Percentiles rank a stretch among this genome's conserved stretches.
Evolutionary conservation across 2,888 invertebrate species (phyloP).

Genomic region (Plebejus argus): DNA sequence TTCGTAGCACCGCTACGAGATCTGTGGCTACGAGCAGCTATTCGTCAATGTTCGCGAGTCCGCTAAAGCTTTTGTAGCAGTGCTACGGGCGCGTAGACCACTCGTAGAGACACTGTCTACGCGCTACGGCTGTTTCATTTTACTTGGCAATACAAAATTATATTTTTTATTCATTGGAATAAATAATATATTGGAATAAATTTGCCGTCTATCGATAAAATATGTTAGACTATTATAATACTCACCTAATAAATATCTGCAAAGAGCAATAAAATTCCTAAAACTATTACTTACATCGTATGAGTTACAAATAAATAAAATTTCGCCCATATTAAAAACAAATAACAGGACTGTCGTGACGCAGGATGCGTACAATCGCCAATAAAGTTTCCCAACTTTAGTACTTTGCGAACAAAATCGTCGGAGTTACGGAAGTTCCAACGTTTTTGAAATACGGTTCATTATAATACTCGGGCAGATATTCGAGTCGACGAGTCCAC

Average conservation of each 20-base stretch:
- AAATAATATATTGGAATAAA: too few species aligned
- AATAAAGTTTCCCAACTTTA: conserved; percentile 41
- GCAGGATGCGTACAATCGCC: conserved; percentile 46
- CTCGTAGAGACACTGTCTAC: conserved; percentile 1
- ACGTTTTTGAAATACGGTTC: conserved; percentile 33
- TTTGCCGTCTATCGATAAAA: too few species aligned
- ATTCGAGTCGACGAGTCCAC: conserved; percentile 37
- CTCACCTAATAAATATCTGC: neutral
- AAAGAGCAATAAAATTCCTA: neutral
- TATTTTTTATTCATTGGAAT: too few species aligned
- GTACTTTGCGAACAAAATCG: conserved; percentile 15
- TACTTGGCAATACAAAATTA: neutral
- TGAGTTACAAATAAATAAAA: conserved; percentile 31
- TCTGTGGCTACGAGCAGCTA: too few species aligned
- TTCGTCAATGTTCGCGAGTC: neutral
- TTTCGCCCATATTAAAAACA: conserved; percentile 35
- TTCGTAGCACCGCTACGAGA: neutral
- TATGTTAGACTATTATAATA: too few species aligned
- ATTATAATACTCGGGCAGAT: conserved; percentile 39
- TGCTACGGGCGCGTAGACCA: neutral
- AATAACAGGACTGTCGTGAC: conserved; percentile 43
- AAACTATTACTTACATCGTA: neutral
- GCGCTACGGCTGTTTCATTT: neutral
- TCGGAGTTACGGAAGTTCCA: conserved; percentile 20
- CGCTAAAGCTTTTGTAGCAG: neutral